phyloP scores from a whole-genome alignment of 2,113 vertebrate genomes.

The Triplophysa dalaica region DNA sequence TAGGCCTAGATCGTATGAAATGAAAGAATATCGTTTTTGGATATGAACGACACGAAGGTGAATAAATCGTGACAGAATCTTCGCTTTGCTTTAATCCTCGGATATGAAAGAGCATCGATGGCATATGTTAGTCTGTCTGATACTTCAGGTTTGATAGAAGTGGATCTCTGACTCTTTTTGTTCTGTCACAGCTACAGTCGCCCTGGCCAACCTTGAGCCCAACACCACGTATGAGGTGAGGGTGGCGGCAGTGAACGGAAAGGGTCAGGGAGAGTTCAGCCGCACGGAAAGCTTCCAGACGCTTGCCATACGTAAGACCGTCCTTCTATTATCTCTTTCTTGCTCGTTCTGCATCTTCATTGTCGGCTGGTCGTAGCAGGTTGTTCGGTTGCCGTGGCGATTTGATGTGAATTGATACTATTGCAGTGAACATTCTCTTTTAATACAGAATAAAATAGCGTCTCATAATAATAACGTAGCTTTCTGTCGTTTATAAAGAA shows the following conservation, averaged over 20 bases:
- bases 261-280: slow-evolving; percentile 94
- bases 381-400: background rate
- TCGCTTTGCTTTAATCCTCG: too few species aligned
- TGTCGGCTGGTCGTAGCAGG: background rate
- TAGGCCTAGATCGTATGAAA: too few species aligned
- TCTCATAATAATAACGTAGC: background rate
- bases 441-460: background rate
- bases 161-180: background rate
- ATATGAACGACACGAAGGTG: too few species aligned
- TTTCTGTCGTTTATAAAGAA: background rate
- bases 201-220: slow-evolving; percentile 88
- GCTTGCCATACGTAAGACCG: slow-evolving; percentile 88
- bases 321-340: background rate
- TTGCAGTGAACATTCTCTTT: background rate
- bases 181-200: slow-evolving; percentile 78
- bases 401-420: background rate
- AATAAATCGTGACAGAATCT: too few species aligned
- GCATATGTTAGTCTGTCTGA: too few species aligned
- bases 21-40: too few species aligned
- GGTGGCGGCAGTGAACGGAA: slow-evolving; percentile 93
- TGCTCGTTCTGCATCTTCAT: background rate
- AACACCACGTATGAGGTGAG: slow-evolving; percentile 94
- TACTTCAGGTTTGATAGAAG: too few species aligned
- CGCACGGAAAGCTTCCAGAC: slow-evolving; percentile 92
- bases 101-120: too few species aligned